A percentile compares a stretch with the other conserved stretches of the same genome.
Conservation (phyloP, 2,797 vertebrate species). For the Astyanax mexicanus region DNA sequence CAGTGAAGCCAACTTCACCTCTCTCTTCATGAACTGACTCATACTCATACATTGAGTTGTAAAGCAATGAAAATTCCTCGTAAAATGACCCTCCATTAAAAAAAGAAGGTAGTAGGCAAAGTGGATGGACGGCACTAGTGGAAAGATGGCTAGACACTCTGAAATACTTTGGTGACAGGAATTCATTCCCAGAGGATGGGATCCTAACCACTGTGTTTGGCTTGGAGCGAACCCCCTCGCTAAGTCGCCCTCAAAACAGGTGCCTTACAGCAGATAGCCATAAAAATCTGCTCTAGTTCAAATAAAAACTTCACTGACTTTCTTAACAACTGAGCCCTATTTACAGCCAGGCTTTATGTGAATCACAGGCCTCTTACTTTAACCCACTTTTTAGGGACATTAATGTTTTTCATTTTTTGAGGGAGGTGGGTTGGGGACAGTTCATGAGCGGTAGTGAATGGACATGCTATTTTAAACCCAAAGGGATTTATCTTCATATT, state of each 20-base stretch:
- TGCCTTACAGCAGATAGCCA: slow-evolving; percentile 52
- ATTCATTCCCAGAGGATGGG: slow-evolving; percentile 51
- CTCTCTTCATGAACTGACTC: slow-evolving; percentile 74
- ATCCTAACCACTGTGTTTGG: slow-evolving; percentile 47
- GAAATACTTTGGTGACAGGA: slow-evolving; percentile 63
- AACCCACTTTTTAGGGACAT: background rate
- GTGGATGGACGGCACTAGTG: slow-evolving; percentile 63
- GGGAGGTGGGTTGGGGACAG: no score
- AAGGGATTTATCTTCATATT: no score
- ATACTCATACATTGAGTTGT: slow-evolving; percentile 68
- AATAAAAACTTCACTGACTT: slow-evolving; percentile 31
- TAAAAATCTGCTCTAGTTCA: slow-evolving; percentile 16
- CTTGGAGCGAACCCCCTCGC: slow-evolving; percentile 36
- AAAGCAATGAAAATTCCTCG: slow-evolving; percentile 74
- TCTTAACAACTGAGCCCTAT: slow-evolving; percentile 26
- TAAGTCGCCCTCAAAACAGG: slow-evolving; percentile 62
- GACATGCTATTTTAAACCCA: no score
- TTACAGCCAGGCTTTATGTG: slow-evolving; percentile 6
- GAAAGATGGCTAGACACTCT: slow-evolving; percentile 70
- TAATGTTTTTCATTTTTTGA: background rate
- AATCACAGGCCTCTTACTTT: slow-evolving; percentile 19
- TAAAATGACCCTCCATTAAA: slow-evolving; percentile 65
- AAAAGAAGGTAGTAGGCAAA: slow-evolving; percentile 50
- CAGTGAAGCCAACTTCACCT: slow-evolving; percentile 73
- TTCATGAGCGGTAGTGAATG: background rate